phyloP scores from a whole-genome alignment of 2,113 vertebrate genomes.

The Gallinago undulata region DNA sequence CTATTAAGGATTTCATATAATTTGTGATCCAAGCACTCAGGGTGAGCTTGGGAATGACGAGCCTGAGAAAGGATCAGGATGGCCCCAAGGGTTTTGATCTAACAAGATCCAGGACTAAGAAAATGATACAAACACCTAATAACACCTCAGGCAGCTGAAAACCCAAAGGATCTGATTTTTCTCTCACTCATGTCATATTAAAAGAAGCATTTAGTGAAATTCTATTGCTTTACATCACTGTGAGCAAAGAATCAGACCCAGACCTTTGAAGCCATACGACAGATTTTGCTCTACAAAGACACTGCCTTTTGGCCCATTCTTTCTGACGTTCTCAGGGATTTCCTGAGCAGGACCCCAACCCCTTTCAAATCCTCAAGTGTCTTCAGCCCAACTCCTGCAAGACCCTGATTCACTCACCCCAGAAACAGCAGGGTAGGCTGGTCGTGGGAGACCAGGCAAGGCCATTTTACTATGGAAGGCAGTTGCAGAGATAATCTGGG shows the following conservation, averaged over 20 bases:
- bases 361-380: neutral
- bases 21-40: neutral
- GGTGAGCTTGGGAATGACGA: neutral
- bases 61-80: neutral
- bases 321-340: neutral
- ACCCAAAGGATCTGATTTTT: neutral
- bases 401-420: constrained; percentile 83
- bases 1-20: neutral
- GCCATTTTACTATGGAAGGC: constrained; percentile 94
- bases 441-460: constrained; percentile 83
- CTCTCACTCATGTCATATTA: neutral
- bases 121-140: neutral
- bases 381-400: neutral
- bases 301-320: neutral
- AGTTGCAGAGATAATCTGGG: constrained; percentile 93
- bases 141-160: neutral
- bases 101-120: neutral
- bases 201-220: neutral
- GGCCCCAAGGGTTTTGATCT: neutral
- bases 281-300: neutral
- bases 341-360: neutral
- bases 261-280: neutral
- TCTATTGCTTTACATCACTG: neutral
- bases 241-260: neutral
- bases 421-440: constrained; percentile 84